These are phyloP conservation scores for Hydriomena furcata DNA, from an alignment of 2,888 invertebrate genomes.

Conservation along the genomic window DNA sequence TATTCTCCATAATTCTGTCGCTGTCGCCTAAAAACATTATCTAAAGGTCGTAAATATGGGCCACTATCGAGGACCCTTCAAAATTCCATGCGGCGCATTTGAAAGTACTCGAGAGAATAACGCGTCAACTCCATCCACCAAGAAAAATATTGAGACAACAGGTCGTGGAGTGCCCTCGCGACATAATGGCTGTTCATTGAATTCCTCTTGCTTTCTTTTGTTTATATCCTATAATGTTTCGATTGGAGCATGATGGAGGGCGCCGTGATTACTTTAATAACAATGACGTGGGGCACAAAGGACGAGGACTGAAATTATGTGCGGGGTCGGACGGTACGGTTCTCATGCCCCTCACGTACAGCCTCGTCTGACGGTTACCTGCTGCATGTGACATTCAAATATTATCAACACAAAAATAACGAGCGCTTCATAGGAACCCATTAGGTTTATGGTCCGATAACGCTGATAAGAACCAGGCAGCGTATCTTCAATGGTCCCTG, in stretches of 20 bases:
- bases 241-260: conserved; percentile 79
- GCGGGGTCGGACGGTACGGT: conserved; percentile 67
- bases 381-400: conserved; percentile 68
- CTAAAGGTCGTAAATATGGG: conserved; percentile 78
- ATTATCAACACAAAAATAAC: conserved; percentile 75
- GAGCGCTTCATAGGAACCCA: conserved; percentile 69
- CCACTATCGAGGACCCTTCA: conserved; percentile 79
- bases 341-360: conserved; percentile 79
- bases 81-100: conserved; percentile 78
- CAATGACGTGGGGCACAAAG: conserved; percentile 77
- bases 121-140: conserved; percentile 76
- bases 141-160: conserved; percentile 84
- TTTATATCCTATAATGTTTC: conserved; percentile 83
- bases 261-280: conserved; percentile 82
- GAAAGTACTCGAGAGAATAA: conserved; percentile 73
- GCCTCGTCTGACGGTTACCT: conserved; percentile 61
- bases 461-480: conserved; percentile 45
- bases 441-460: conserved; percentile 60
- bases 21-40: conserved; percentile 74
- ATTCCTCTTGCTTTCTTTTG: conserved; percentile 81
- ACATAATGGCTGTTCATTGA: conserved; percentile 83
- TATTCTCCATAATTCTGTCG: conserved; percentile 69
- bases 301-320: conserved; percentile 77
- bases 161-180: conserved; percentile 71
- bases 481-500: conserved; percentile 42